Conservation (phyloP, 1,140 invertebrate genomes). For the Drosophila eugracilis region DNA sequence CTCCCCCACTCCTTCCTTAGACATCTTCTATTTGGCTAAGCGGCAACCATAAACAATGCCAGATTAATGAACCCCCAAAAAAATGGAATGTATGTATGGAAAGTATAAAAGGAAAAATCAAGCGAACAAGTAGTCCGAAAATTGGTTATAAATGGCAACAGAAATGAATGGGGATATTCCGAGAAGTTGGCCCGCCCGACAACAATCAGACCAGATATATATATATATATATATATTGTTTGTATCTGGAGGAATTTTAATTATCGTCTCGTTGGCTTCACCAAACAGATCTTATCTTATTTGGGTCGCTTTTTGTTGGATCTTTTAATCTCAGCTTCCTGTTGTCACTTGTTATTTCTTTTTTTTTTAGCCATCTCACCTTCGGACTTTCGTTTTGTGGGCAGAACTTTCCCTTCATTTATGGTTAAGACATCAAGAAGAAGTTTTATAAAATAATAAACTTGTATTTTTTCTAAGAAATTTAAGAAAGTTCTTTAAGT, state of each 20-base stretch:
- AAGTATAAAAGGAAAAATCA: slow-evolving; percentile 29
- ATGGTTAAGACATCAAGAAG: too few species aligned
- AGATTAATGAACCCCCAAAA: slow-evolving; percentile 33
- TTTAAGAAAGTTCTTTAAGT: too few species aligned
- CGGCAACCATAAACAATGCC: slow-evolving; percentile 36
- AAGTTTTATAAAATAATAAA: too few species aligned
- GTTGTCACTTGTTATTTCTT: slow-evolving; percentile 34
- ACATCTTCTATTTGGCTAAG: slow-evolving; percentile 31
- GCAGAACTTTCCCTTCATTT: slow-evolving; percentile 27
- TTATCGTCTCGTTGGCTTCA: slow-evolving; percentile 39
- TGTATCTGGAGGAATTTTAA: slow-evolving; percentile 45
- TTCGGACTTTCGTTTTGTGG: slow-evolving; percentile 16
- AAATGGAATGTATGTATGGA: slow-evolving; percentile 33
- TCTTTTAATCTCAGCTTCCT: slow-evolving; percentile 49
- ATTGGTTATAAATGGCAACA: slow-evolving; percentile 32
- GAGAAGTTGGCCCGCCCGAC: slow-evolving; percentile 32
- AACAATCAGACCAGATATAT: slow-evolving; percentile 34
- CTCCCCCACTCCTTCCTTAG: too few species aligned
- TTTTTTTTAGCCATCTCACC: slow-evolving; percentile 16
- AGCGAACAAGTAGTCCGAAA: slow-evolving; percentile 34
- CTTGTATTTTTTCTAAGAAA: background rate
- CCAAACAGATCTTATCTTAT: slow-evolving; percentile 41
- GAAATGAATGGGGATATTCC: slow-evolving; percentile 29
- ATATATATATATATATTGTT: too few species aligned
- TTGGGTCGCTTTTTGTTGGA: slow-evolving; percentile 34